These are phyloP conservation scores for Halichondria panicea DNA, from an alignment of 37 sponge, comb jelly and placozoan species.

Conservation along the genomic window DNA sequence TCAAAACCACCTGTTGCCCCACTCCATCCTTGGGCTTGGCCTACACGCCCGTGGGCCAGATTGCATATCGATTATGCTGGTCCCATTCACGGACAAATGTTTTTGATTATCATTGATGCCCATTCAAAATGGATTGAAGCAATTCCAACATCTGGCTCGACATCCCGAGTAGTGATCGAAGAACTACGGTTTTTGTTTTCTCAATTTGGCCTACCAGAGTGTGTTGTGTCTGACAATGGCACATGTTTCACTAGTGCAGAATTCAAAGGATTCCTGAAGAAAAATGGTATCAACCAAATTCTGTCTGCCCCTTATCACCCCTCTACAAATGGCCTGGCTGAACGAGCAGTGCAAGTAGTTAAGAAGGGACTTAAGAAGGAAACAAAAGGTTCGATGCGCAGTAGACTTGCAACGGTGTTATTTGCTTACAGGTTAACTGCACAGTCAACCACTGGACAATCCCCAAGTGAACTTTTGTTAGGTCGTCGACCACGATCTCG, in stretches of 20 bases:
- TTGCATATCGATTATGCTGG: conserved; percentile 39
- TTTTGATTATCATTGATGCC: conserved; percentile 16
- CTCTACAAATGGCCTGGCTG: conserved; percentile 36
- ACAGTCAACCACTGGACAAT: conserved; percentile 21
- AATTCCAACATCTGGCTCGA: neutral
- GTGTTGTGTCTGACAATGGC: conserved; percentile 51
- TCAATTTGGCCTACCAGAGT: conserved; percentile 27
- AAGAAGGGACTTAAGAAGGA: conserved; percentile 26
- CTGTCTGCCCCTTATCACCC: conserved; percentile 28
- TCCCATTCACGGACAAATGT: conserved; percentile 33
- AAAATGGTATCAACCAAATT: conserved; percentile 41
- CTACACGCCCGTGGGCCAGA: conserved; percentile 22
- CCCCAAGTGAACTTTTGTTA: conserved; percentile 33
- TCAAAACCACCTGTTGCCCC: conserved; percentile 22
- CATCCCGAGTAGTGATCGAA: neutral
- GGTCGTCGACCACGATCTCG: conserved; percentile 20
- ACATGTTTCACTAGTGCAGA: conserved; percentile 29
- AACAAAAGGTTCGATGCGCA: neutral
- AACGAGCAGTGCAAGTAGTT: conserved; percentile 20
- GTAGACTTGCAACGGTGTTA: conserved; percentile 12
- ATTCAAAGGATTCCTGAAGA: conserved; percentile 19
- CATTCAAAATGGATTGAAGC: conserved; percentile 28
- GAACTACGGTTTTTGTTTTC: conserved; percentile 25
- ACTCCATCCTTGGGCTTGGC: conserved; percentile 38
- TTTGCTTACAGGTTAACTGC: conserved; percentile 30